Percentiles rank a stretch among this genome's conserved stretches.
Conservation (phyloP, 2,888 invertebrate genomes). For the Dusona sp. region DNA sequence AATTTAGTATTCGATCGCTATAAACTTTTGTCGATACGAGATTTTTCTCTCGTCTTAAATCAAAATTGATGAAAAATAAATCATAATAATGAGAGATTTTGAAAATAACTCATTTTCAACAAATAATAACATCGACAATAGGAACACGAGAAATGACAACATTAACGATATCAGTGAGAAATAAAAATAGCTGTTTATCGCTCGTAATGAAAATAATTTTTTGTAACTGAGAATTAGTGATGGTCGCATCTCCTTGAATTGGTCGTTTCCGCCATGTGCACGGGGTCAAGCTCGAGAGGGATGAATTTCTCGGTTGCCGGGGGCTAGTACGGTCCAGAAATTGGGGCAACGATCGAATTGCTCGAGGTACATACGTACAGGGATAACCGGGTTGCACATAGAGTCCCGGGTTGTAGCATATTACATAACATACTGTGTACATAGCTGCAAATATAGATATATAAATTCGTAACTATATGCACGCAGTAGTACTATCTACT, state of each 20-base stretch:
- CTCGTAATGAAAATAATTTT: background rate
- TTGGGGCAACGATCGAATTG: slow-evolving; percentile 71
- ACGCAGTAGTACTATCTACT: slow-evolving; percentile 37
- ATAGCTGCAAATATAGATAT: background rate
- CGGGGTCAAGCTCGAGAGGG: slow-evolving; percentile 53
- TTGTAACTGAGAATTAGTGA: background rate
- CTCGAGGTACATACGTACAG: slow-evolving; percentile 20
- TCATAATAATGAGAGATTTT: no score
- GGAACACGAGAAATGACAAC: background rate
- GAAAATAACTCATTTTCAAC: no score
- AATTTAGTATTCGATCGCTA: background rate
- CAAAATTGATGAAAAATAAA: no score
- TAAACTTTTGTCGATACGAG: background rate
- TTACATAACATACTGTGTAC: slow-evolving; percentile 6
- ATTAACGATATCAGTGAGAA: background rate
- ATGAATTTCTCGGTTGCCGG: slow-evolving; percentile 41
- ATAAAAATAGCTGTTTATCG: no score
- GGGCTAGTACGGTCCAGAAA: slow-evolving; percentile 68
- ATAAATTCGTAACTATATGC: slow-evolving; percentile 1
- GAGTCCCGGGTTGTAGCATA: slow-evolving; percentile 77
- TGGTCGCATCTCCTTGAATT: background rate
- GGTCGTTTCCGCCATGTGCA: slow-evolving; percentile 6
- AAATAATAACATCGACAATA: background rate
- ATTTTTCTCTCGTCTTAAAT: background rate
- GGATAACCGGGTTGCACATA: slow-evolving; percentile 70